Evolutionary conservation across 2,113 vertebrate genomes (phyloP), one percentile per base, ranked within the genome.

Genomic region (Eclectus roratus): DNA sequence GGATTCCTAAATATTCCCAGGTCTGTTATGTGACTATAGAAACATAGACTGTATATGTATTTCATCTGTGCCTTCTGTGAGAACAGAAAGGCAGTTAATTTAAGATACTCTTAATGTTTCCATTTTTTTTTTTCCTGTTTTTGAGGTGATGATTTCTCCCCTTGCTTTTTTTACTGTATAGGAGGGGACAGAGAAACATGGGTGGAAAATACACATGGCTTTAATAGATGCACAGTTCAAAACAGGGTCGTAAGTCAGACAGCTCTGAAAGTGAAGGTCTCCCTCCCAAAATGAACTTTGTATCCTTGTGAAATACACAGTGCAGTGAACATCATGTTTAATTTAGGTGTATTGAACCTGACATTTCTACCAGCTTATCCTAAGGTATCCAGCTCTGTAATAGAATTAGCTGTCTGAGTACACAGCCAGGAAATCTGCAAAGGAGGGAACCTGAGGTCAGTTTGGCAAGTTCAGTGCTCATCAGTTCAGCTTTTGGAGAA

Each of bases 351-450:
- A 85, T 85, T 90, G 77, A 58, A 78, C 9, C 5, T 86, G 82
- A 70, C 60, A 10, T 56, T 94, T 90, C 66, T 88, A 80, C n/a
- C 4, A 44, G 64, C 76, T 95, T 93, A 82, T 82, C 50, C 72
- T 63, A 73, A 17, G 9, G 53, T 83, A 93, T 80, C 77, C 39
- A 50, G 35, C 50, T 71, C 46, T n/a, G 7, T 95, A 80, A 85
- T 39, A 50, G 83, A 92, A 88, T 94, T 94, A 88, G 85, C 58
- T 53, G 71, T 63, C 66, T 83, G 55, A 92, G 71, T 63, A 88
- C 24, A 5, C 9, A 74, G 35, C 60, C 83, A 90, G 68, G 49
- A 90, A 80, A 63, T 92, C 64, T 86, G 53, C 39, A 63, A 24
- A 58, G 46, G 24, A 85, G 63, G 71, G 68, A 91, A 73, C 17